Percentiles rank a stretch among this genome's conserved stretches.
Conservation (phyloP, 1,140 invertebrate genomes). For the Littorina saxatilis region DNA sequence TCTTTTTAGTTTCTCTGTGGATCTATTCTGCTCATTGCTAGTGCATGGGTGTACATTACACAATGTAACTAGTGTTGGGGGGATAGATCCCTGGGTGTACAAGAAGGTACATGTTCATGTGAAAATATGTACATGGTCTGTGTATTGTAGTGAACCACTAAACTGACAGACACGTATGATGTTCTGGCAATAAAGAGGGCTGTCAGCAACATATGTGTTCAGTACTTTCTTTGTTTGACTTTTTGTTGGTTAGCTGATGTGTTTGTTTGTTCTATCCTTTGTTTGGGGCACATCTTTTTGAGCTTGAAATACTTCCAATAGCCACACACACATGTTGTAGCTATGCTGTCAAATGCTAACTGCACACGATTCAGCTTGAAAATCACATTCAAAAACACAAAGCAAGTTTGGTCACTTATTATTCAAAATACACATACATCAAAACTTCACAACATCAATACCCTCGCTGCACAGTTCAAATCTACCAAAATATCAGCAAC, state of each 20-base stretch:
- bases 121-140: background rate
- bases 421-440: no score
- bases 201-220: background rate
- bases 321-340: no score
- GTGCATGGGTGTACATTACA: background rate
- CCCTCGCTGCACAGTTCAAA: no score
- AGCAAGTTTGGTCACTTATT: no score
- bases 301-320: no score
- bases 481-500: no score
- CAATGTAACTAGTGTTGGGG: background rate
- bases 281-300: no score
- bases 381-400: no score
- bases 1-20: background rate
- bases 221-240: background rate
- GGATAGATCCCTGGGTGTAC: background rate
- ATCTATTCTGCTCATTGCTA: background rate
- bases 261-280: background rate
- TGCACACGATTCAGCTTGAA: no score
- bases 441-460: no score
- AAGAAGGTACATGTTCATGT: background rate
- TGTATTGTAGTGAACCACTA: slow-evolving; percentile 23
- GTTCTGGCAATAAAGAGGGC: slow-evolving; percentile 29
- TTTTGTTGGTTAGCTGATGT: background rate
- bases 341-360: no score
- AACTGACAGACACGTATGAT: slow-evolving; percentile 6